These are phyloP conservation scores for Symphodus melops DNA, from an alignment of 2,113 vertebrate genomes.

Conservation along the genomic window DNA sequence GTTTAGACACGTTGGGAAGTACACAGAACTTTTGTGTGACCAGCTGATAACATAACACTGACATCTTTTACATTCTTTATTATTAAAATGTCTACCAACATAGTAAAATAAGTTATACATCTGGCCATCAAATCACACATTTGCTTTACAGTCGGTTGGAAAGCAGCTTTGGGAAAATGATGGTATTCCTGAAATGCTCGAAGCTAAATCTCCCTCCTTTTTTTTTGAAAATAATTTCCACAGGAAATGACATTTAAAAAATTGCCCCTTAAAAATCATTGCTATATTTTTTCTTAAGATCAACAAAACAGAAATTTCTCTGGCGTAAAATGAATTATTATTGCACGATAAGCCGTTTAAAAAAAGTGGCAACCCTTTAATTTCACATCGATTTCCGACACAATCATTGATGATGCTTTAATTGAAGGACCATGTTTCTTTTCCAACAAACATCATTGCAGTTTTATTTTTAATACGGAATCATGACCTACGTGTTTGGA, in stretches of 20 bases:
- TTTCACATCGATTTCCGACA: constrained; percentile 53
- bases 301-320: constrained; percentile 74
- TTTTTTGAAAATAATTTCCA: constrained; percentile 92
- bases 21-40: background rate
- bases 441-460: constrained; percentile 47
- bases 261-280: constrained; percentile 80
- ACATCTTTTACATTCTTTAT: constrained; percentile 78
- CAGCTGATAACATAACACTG: constrained; percentile 27
- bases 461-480: constrained; percentile 63
- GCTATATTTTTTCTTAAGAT: constrained; percentile 76
- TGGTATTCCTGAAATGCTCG: constrained; percentile 66
- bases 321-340: constrained; percentile 75
- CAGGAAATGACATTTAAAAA: constrained; percentile 90
- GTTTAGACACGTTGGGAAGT: background rate
- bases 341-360: constrained; percentile 75
- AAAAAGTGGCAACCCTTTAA: constrained; percentile 66
- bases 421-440: constrained; percentile 48
- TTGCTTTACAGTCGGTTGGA: constrained; percentile 54
- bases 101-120: constrained; percentile 87
- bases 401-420: constrained; percentile 55
- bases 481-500: constrained; percentile 45
- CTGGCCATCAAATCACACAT: constrained; percentile 78
- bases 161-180: constrained; percentile 67
- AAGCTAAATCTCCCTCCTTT: constrained; percentile 52
- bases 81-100: constrained; percentile 81